Evolutionary conservation across 2,113 vertebrate species (phyloP).

Genomic region (Pollimyrus isidori): DNA sequence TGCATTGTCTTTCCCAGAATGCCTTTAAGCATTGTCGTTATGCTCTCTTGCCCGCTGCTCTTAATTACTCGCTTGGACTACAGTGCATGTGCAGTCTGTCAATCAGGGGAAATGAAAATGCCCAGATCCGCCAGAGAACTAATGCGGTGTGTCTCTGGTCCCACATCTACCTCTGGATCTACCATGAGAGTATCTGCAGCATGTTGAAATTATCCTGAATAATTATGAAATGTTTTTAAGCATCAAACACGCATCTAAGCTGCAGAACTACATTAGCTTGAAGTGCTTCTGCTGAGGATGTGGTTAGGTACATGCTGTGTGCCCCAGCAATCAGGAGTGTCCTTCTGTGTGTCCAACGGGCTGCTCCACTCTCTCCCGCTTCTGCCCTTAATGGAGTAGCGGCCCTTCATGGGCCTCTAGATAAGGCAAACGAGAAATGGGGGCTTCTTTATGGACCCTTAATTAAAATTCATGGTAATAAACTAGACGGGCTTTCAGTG

Average conservation of each 20-base stretch:
- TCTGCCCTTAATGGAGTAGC: background rate
- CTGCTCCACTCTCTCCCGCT: background rate
- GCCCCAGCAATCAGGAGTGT: background rate
- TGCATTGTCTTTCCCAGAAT: background rate
- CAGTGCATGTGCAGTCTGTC: background rate
- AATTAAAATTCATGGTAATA: conserved; percentile 16
- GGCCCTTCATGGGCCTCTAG: background rate
- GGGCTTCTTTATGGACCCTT: background rate
- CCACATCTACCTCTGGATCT: background rate
- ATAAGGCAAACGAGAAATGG: background rate
- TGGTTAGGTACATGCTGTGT: background rate
- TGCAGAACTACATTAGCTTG: background rate
- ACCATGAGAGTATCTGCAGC: background rate
- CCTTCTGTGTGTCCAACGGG: background rate
- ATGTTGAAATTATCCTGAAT: background rate
- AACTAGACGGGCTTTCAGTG: background rate
- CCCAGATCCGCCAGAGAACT: background rate
- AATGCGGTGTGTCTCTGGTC: background rate
- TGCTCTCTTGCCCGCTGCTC: background rate
- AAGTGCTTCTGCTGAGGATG: background rate
- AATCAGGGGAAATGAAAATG: background rate
- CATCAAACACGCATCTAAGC: background rate
- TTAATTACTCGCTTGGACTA: background rate
- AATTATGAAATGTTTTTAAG: background rate
- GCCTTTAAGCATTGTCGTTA: background rate